Conservation (phyloP, 2,888 invertebrate species). For the Acanthoscelides obtectus region DNA sequence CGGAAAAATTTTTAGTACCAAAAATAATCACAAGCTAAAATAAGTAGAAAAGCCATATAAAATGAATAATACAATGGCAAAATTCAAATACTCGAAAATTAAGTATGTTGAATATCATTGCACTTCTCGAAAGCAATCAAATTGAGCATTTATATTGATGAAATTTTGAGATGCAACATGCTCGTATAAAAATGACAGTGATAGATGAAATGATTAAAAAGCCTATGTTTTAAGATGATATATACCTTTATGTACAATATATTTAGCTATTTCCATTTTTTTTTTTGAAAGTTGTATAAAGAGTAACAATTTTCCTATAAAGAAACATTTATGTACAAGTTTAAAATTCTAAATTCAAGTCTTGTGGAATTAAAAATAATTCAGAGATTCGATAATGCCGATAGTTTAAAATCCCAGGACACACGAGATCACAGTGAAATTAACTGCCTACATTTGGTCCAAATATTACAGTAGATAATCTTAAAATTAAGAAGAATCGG, state of each 20-base stretch:
- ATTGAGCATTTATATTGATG: not conserved
- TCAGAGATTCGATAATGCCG: conserved; percentile 24
- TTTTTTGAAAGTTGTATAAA: conserved; percentile 21
- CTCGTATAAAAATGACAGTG: not conserved
- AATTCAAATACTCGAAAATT: not conserved
- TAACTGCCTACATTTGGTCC: conserved; percentile 26
- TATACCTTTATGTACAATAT: not conserved
- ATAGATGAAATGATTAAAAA: not conserved
- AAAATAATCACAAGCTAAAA: not conserved
- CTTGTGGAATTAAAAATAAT: conserved; percentile 25
- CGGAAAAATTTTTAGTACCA: not conserved
- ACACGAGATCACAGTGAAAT: conserved; percentile 16
- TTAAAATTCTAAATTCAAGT: conserved; percentile 21
- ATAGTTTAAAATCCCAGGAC: conserved; percentile 15
- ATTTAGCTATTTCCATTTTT: conserved; percentile 14
- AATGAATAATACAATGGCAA: not conserved
- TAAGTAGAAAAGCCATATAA: not conserved
- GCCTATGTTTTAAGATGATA: not conserved
- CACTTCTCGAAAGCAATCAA: not conserved
- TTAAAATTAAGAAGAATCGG: not conserved
- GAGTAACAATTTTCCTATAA: conserved; percentile 23
- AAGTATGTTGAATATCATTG: not conserved
- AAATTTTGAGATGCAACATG: not conserved
- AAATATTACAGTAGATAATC: conserved; percentile 17
- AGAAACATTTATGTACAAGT: conserved; percentile 23